Base-by-base conservation (phyloP, 2,888 invertebrate species). In the Hypsopygia costalis region DNA sequence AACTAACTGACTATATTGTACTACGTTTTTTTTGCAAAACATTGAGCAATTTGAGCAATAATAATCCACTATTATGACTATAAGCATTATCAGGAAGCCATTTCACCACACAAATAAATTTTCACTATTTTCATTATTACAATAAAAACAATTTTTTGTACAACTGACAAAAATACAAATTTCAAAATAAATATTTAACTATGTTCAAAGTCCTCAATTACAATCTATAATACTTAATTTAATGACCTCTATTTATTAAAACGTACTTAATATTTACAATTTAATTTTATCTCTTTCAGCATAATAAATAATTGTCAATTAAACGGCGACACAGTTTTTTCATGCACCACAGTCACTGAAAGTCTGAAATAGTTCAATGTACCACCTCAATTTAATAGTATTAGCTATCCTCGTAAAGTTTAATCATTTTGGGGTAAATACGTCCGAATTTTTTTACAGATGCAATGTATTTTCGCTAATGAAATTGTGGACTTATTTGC, bases 1-100 rank as follows among this genome's bases (percentile, higher is more conserved):
- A 55, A 59, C 66, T 69, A 71, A 65, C 55, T 50, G 47, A 52
- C 54, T 59, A 55, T 40, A 48, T 56, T 48, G 43, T 46, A 52
- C 52, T 55, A 54, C 48, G 31, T 42, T 31, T 29, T 42, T 51
- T 55, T 60, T 52, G 85, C 85, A 85, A 83, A 81, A 72, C 49
- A 83, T 82, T 80, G 79, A 81, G 77, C 81, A 79, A 79, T 67
- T 83, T 81, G 79, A 82, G 81, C 81, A 78, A 75, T 70, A 68
- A 79, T 63, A 79, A 77, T 70, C 63, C 58, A 69, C 41, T 61
- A 49, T 56, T 60, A 54, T 49, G 45, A 40, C 63, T 65, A 73
- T 49, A 78, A 76, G 74, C 77, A 55, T 57, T 49, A 39, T 52
- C 52, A 58, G 69, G 63, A 78, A 76, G 66, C 67, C 50, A 48